Evolutionary conservation across 2,113 vertebrate species (phyloP), one percentile per base, ranked within the genome.

Genomic region (Ardeotis arabs): DNA sequence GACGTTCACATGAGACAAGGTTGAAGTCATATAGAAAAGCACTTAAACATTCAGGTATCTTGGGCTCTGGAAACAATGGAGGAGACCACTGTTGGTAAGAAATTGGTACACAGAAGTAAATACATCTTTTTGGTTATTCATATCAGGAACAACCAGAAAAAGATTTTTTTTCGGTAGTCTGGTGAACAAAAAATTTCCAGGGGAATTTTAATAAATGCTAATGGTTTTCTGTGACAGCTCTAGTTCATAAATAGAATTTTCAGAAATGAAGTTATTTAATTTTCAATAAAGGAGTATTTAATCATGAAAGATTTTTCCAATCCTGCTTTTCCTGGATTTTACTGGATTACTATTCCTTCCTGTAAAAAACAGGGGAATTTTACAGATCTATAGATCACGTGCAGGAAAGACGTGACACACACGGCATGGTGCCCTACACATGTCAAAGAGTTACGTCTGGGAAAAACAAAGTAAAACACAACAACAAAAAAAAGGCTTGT

Each of bases 41-140:
- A 23, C 95, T 97, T 96, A 89, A 94, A 97, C 89, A 93, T 93
- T 97, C 92, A 98, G 97, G 97, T 98, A 81, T 72, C 93, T 95
- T 73, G 80, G 92, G 72, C 84, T 96, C 64, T 96, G 84, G 52
- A 91, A 92, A 84, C 45, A 83, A 31, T 0, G 0, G 52, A 94
- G 81, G 66, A 95, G 67, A 97, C 60, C 25, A 76, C 88, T 77
- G 59, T 23, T 76, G n/a, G 85, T 70, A 93, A 93, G 87, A 91
- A 92, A 85, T 16, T 68, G 41, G 73, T 67, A 77, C 7, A 33
- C 66, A 89, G 68, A 91, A 92, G 41, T 67, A 95, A 97, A 97
- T 44, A 37, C 21, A n/a, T 49, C 10, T 84, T 96, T 96, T 47
- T 58, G 52, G 62, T 83, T 90, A 76, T 91, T 97, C 6, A 10